Base-by-base conservation (phyloP, 2,797 vertebrate genomes). In the Eutrigla gurnardus region DNA sequence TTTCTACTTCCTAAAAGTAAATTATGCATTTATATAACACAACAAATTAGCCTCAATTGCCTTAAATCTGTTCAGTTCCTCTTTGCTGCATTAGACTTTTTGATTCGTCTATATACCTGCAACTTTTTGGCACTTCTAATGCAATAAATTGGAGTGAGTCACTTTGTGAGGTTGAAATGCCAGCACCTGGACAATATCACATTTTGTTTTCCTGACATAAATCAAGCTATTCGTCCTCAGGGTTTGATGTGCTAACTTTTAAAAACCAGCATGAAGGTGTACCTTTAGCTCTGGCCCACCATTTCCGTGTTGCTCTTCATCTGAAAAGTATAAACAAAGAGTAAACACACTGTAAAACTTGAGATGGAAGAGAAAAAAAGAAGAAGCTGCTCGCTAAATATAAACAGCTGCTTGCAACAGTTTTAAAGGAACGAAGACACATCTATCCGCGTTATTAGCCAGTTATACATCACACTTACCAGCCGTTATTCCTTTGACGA, bases 241-340 rank as follows among this genome's bases (percentile, higher is more conserved):
- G 35, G 13, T 59, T 25, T 39, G 0, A 13, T 43, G 7, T 49
- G 4, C n/a, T 6, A 42, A 40, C 5, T 15, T 15, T 42, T 0
- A 47, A 52, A 60, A 1, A 52, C 2, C 0, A 42, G 15, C 9
- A 45, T 35, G 14, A 50, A 49, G 3, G 11, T 58, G 1, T 67
- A 94, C 93, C 92, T 94, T 93, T 9, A 93, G 75, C 40, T 94
- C 90, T 45, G 91, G 85, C 6, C 77, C 74, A 17, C 89, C 89
- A 45, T 90, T 88, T 4, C 60, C 83, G 17, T 86, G 87, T 39
- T 87, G 80, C 14, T 90, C 85, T 75, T 91, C 90, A 70, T 93
- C 93, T 94, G 88, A 37, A 90, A 89, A 80, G 17, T 74, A 61
- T 53, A 15, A 68, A 83, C 2, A 82, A 25, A 58, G 0, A 32